Base-by-base conservation (phyloP, 2,888 invertebrate genomes). In the Eurytoma adleriae region DNA sequence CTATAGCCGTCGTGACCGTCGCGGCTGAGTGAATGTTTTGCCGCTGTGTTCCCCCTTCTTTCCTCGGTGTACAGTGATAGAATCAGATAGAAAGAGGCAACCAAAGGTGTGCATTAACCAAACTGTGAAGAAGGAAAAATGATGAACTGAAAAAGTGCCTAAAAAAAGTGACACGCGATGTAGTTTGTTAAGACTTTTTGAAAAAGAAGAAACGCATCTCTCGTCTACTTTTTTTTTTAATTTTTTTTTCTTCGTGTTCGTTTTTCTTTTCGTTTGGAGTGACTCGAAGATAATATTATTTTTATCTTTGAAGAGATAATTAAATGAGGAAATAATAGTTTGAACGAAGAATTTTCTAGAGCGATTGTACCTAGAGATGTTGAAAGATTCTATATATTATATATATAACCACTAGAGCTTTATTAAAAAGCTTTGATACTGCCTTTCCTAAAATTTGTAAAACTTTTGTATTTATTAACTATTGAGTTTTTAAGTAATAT, bases 141-240 rank as follows among this genome's bases (percentile, higher is more conserved):
- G 71, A 78, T 56, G 62, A 78, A 79, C 69, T 81, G 78, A 84
- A 82, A 85, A 88, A 88, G 88, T 88, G 88, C 88, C 88, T 88
- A 87, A 87, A 85, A 62, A 75, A 81, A 82, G 79, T 82, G 82
- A 82, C 79, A 66, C 24, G 69, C 54, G 79, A 73, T 69, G 66
- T 76, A 69, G 24, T 70, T 74, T 78, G 48, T 72, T 70, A 16
- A 62, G 61, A 79, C 75, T 81, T 81, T 78, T 62, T 57, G 20
- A 57, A 56, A 68, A 67, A 74, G 62, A 79, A 69, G 64, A 73
- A 66, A 71, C 59, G 56, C 71, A 75, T 71, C 61, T 67, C 40
- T 73, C 74, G 64, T 75, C 75, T 40, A 40, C 20, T 52, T 70
- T 70, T 18, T 74, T 79, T 69, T 69, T 24, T 24, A 24, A 24